phyloP scores from a whole-genome alignment of 2,113 vertebrate genomes.

The Glaucomys volans region DNA sequence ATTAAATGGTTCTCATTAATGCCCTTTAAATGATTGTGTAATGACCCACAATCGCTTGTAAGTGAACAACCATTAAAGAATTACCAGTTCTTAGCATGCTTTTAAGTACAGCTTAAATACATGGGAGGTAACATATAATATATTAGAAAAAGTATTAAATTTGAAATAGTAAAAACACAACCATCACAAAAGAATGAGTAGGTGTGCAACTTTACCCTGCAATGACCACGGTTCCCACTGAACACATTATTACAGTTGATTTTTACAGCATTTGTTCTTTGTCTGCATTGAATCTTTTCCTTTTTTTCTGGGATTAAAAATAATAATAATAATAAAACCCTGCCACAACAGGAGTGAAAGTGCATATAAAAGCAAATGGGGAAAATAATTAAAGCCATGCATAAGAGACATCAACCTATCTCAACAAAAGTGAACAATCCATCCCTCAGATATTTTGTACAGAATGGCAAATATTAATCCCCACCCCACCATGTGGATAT shows the following conservation, averaged over 20 bases:
- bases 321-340: conserved; percentile 73
- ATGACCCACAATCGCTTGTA: conserved; percentile 97
- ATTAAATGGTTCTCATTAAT: conserved; percentile 98
- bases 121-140: conserved; percentile 91
- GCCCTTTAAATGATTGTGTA: conserved; percentile 97
- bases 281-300: conserved; percentile 42
- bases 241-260: conserved; percentile 39
- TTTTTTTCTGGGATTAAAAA: conserved; percentile 74
- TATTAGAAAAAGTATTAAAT: conserved; percentile 89
- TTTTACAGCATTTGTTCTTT: conserved; percentile 54
- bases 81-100: conserved; percentile 93
- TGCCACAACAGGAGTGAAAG: conserved; percentile 71
- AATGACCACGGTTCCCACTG: conserved; percentile 53
- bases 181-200: conserved; percentile 80
- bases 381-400: conserved; percentile 67
- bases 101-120: conserved; percentile 96
- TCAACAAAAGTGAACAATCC: conserved; percentile 63
- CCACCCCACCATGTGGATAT: not conserved
- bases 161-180: conserved; percentile 86
- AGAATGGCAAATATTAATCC: not conserved
- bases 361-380: conserved; percentile 70
- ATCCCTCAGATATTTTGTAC: conserved; percentile 8
- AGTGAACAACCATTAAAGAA: conserved; percentile 99
- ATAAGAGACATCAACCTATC: conserved; percentile 41
- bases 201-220: conserved; percentile 77